phyloP scores from a whole-genome alignment of 2,888 invertebrate genomes.

The Eupeodes latifasciatus region DNA sequence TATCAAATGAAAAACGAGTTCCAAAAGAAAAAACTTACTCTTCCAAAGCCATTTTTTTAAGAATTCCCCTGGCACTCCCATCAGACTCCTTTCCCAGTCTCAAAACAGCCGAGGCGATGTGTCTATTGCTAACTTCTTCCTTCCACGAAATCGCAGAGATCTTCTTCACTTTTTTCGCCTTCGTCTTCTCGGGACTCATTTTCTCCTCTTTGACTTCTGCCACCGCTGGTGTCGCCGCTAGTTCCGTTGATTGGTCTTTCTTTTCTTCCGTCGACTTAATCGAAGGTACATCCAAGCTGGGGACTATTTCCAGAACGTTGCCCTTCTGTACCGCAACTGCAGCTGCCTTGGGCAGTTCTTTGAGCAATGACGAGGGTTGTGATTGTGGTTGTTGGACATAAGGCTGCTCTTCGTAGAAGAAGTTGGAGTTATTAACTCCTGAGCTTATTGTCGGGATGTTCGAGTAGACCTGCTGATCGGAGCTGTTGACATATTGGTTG shows the following conservation, averaged over 20 bases:
- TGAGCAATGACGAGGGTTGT: constrained; percentile 77
- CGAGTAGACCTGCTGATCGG: constrained; percentile 76
- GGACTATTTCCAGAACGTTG: constrained; percentile 83
- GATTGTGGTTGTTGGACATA: constrained; percentile 66
- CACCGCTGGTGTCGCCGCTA: background rate
- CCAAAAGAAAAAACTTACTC: constrained; percentile 77
- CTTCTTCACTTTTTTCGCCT: constrained; percentile 71
- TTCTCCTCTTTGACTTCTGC: constrained; percentile 51
- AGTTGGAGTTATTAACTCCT: constrained; percentile 63
- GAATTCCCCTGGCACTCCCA: constrained; percentile 77
- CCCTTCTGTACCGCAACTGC: constrained; percentile 83
- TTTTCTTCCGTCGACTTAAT: constrained; percentile 47
- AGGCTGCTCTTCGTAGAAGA: constrained; percentile 76
- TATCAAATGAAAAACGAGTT: background rate
- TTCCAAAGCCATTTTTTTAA: constrained; percentile 72
- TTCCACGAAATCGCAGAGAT: constrained; percentile 77
- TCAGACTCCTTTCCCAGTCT: constrained; percentile 78
- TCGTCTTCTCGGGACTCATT: constrained; percentile 37
- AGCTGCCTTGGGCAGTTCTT: constrained; percentile 80
- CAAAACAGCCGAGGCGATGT: constrained; percentile 78
- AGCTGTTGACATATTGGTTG: constrained; percentile 78
- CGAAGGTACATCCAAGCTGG: constrained; percentile 71
- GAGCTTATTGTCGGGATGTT: constrained; percentile 76
- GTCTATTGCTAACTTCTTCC: constrained; percentile 79
- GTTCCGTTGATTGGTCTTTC: constrained; percentile 44